Conservation (phyloP, 2,113 vertebrate species). For the Sylvia atricapilla region DNA sequence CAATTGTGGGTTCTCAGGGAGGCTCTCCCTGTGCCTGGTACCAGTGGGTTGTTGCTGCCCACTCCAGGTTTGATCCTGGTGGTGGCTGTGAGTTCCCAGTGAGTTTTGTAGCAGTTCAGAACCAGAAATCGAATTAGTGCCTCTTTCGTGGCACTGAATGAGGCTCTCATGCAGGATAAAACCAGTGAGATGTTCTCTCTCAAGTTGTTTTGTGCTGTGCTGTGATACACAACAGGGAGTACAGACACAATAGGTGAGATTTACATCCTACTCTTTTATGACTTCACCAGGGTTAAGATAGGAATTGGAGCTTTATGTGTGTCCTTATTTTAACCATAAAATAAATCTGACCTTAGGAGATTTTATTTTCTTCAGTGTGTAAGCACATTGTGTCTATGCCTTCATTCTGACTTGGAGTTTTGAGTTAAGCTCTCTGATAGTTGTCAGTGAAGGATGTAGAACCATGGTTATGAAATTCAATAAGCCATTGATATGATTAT, state of each 20-base stretch:
- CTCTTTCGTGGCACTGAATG: neutral
- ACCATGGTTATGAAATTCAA: neutral
- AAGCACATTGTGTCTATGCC: neutral
- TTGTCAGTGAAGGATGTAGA: neutral
- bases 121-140: neutral
- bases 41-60: neutral
- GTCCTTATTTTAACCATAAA: neutral
- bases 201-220: neutral
- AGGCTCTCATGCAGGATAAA: accelerated
- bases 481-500: neutral
- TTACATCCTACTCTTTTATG: neutral
- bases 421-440: neutral
- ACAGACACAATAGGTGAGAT: neutral
- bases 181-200: neutral
- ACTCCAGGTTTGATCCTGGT: neutral
- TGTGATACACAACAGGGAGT: neutral
- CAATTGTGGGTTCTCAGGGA: neutral
- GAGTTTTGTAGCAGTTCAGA: neutral
- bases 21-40: neutral
- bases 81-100: neutral
- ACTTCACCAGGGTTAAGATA: neutral
- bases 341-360: neutral
- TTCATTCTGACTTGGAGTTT: neutral
- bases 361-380: neutral
- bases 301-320: accelerated